phyloP scores from a whole-genome alignment of 2,113 vertebrate species.

The Caloenas nicobarica region DNA sequence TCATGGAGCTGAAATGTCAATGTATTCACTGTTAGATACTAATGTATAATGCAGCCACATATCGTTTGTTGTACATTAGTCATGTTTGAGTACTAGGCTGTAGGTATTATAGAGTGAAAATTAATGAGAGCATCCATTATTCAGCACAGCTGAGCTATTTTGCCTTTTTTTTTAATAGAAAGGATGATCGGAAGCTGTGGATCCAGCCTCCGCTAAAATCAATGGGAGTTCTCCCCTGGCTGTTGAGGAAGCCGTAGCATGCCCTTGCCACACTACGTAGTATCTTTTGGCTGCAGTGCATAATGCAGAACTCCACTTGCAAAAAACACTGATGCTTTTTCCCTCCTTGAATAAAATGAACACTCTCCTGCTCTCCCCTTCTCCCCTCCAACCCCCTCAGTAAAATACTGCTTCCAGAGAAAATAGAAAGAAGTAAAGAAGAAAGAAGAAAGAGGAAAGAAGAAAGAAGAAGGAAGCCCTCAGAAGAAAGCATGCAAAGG shows the following conservation, averaged over 20 bases:
- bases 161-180: background rate
- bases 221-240: background rate
- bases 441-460: no score
- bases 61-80: slow-evolving; percentile 26
- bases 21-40: slow-evolving; percentile 31
- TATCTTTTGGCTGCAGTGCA: background rate
- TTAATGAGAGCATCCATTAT: slow-evolving; percentile 45
- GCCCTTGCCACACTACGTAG: background rate
- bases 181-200: background rate
- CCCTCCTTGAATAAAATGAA: background rate
- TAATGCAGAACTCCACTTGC: background rate
- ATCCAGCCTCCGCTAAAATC: slow-evolving; percentile 3
- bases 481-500: background rate
- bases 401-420: background rate
- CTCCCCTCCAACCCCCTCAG: background rate
- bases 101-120: slow-evolving; percentile 26
- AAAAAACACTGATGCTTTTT: background rate
- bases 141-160: background rate
- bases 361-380: background rate
- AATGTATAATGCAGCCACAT: slow-evolving; percentile 25
- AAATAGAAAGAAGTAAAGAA: background rate
- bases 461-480: background rate
- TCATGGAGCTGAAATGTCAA: slow-evolving; percentile 42
- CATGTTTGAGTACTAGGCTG: slow-evolving; percentile 26
- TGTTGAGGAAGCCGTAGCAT: background rate